Conservation (phyloP, 2,888 invertebrate species). For the Drosophila siamana region DNA sequence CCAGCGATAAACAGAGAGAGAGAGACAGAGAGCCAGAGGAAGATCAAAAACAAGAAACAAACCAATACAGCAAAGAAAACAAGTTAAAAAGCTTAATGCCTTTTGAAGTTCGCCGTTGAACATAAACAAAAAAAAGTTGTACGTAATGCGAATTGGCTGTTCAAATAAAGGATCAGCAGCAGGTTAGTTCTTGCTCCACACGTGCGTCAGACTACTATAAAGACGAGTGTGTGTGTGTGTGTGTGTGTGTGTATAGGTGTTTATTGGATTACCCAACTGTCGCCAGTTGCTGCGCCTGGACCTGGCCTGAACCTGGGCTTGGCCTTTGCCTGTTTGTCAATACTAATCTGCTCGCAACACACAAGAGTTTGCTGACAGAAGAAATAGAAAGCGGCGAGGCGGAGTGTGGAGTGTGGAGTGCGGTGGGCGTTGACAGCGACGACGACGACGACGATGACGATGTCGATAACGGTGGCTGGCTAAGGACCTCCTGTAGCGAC, state of each 20-base stretch:
- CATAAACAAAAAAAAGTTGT: conserved; percentile 24
- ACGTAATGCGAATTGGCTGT: conserved; percentile 32
- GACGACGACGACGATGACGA: no score
- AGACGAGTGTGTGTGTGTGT: conserved; percentile 4
- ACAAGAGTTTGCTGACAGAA: conserved; percentile 8
- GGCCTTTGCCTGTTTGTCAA: conserved; percentile 68
- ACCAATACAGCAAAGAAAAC: conserved; percentile 1
- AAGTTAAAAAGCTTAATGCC: conserved; percentile 21
- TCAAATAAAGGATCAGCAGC: conserved; percentile 35
- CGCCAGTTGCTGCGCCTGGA: conserved; percentile 38
- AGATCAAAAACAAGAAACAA: conserved; percentile 17
- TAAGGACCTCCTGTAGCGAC: conserved; percentile 58
- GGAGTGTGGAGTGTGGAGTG: neutral
- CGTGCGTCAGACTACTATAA: neutral
- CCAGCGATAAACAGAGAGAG: neutral
- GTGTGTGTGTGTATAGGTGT: conserved; percentile 39
- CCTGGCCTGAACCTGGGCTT: conserved; percentile 2
- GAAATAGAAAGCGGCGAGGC: conserved; percentile 4
- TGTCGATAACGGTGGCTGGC: no score
- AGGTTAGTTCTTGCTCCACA: conserved; percentile 7
- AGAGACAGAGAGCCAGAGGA: neutral
- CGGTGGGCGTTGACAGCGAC: neutral
- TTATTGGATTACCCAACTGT: conserved; percentile 74
- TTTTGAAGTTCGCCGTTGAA: conserved; percentile 38
- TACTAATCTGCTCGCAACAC: conserved; percentile 71